Evolutionary conservation across 2,888 invertebrate genomes (phyloP), one percentile per base, ranked within the genome.

Genomic region (Eustalomyia histrio): DNA sequence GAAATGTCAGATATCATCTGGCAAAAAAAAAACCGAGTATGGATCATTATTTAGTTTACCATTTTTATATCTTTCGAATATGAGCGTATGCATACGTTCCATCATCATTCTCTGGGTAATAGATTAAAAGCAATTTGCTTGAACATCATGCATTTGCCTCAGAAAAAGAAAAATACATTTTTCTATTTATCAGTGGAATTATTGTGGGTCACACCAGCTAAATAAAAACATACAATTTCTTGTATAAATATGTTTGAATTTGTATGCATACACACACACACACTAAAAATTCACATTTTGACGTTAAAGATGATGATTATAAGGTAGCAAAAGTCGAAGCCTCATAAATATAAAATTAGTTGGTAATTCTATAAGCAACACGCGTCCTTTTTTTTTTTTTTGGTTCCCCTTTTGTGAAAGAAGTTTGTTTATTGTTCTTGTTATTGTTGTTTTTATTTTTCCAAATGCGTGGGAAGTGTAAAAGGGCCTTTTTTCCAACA

Each of bases 301-400:
- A 10, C 29, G 5, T 57, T 57, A 14, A 55, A 55, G 52, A 57
- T 50, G 50, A 60, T 35, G 71, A 72, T 76, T 47, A 55, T 64
- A 64, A 47, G 14, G 64, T 71, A 78, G 83, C 75, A 79, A 78
- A 80, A 82, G 82, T 86, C 84, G 87, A 88, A 88, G 87, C 88
- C 88, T 88, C 88, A 88, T 88, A 88, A 88, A 88, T 88, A 88
- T 87, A 85, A 88, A 88, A 88, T 88, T 88, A 85, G 86, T 86
- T 86, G 85, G 89, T 89, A 89, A 89, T 90, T 89, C 89, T 90
- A 90, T 90, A 89, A 89, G 89, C 87, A 88, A 86, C 89, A 89
- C 89, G 90, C 89, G 89, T 79, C 79, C 68, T 76, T 57, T 79
- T 71, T 69, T 69, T 43, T 76, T 57, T 79, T 71, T 69, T 69